Percentiles rank a stretch among this genome's conserved stretches.
These are phyloP conservation scores for Ornithorhynchus anatinus DNA, from an alignment of 2,113 vertebrate genomes.

Conservation along the genomic window DNA sequence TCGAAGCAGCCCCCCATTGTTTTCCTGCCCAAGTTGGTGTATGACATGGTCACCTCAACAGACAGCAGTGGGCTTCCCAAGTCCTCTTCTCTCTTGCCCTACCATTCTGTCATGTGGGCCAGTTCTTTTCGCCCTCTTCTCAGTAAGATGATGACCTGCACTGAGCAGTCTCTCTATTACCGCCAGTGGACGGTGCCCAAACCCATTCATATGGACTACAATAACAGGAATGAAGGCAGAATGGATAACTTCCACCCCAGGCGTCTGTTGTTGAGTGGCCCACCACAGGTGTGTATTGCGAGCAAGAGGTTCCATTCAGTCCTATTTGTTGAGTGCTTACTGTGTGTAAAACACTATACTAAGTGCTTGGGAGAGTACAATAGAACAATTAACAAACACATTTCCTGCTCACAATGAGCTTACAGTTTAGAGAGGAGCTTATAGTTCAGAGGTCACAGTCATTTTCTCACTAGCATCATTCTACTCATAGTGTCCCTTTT, in stretches of 20 bases:
- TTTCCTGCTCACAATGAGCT: too few species aligned
- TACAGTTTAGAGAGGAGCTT: too few species aligned
- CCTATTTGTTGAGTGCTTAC: too few species aligned
- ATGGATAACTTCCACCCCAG: conserved; percentile 92
- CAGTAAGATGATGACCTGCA: conserved; percentile 97
- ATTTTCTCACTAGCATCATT: too few species aligned
- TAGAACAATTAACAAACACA: too few species aligned
- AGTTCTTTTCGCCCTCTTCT: conserved; percentile 93
- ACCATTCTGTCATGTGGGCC: conserved; percentile 89
- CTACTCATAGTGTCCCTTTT: too few species aligned
- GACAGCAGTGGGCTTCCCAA: conserved; percentile 91
- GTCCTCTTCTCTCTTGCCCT: conserved; percentile 90
- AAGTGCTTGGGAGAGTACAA: not conserved
- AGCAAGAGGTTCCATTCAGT: too few species aligned
- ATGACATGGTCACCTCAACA: conserved; percentile 85
- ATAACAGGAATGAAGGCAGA: conserved; percentile 84
- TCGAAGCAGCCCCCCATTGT: conserved; percentile 86
- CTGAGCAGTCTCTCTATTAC: conserved; percentile 96
- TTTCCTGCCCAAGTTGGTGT: conserved; percentile 89
- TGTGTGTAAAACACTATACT: too few species aligned
- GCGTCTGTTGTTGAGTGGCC: conserved; percentile 91
- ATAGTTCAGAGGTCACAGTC: too few species aligned
- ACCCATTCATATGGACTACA: conserved; percentile 92
- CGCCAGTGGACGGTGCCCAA: conserved; percentile 93
- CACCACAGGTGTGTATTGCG: conserved; percentile 85